phyloP scores from a whole-genome alignment of 2,888 invertebrate species.

The Dasypogon diadema region DNA sequence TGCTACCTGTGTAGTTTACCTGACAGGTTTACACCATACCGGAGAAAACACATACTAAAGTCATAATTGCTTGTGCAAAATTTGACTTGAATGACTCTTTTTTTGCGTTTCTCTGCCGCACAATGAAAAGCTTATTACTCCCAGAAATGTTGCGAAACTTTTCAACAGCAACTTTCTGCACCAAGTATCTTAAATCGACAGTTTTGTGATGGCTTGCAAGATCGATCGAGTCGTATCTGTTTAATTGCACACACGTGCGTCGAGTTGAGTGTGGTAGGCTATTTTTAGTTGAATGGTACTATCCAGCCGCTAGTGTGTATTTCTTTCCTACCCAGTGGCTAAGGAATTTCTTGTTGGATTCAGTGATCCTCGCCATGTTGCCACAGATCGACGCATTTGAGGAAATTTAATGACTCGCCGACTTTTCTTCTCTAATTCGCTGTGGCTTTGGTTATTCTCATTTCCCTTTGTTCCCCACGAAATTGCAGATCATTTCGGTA shows the following conservation, averaged over 20 bases:
- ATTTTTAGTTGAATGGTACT: constrained; percentile 23
- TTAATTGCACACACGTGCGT: constrained; percentile 1
- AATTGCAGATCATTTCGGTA: background rate
- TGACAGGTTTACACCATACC: too few relatives aligned
- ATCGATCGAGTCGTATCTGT: background rate
- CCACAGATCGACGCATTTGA: constrained; percentile 57
- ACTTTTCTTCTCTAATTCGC: background rate
- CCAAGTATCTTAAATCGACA: background rate
- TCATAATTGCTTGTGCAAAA: too few relatives aligned
- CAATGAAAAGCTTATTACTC: background rate
- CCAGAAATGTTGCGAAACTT: background rate
- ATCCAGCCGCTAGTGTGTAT: too few relatives aligned
- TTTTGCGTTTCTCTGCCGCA: too few relatives aligned
- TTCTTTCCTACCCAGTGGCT: background rate
- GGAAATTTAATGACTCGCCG: constrained; percentile 1
- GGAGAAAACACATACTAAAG: too few relatives aligned
- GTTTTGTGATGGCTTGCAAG: background rate
- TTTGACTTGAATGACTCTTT: too few relatives aligned
- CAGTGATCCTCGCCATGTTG: constrained; percentile 62
- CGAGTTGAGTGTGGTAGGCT: constrained; percentile 28
- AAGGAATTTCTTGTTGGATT: constrained; percentile 49
- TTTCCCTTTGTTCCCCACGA: background rate
- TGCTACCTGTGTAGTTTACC: background rate
- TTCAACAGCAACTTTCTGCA: background rate
- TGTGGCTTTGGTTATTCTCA: background rate